These are phyloP conservation scores for Blastomussa wellsi DNA, from an alignment of 92 coral and sea anemone species.

Conservation along the genomic window DNA sequence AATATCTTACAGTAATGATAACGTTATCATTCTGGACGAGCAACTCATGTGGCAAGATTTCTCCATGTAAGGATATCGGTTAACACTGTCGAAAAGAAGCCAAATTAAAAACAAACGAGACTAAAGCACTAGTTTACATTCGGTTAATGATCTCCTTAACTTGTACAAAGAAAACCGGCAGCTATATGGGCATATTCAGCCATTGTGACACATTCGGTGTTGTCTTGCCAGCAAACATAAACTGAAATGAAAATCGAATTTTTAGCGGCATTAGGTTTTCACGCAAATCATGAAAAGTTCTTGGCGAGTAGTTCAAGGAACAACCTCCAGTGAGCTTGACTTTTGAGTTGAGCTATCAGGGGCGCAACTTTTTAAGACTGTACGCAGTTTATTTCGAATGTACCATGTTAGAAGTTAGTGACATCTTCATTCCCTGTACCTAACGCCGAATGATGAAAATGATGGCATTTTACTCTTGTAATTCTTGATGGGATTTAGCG, in stretches of 20 bases:
- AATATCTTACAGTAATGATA: neutral
- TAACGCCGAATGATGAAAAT: neutral
- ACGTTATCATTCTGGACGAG: neutral
- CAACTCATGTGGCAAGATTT: neutral
- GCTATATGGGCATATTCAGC: neutral
- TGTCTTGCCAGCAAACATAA: neutral
- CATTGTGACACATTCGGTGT: no score
- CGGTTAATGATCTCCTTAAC: slow-evolving; percentile 7
- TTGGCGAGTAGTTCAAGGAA: neutral
- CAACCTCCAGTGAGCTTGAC: neutral
- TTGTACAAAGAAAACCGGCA: slow-evolving; percentile 9
- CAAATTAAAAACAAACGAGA: slow-evolving; percentile 20
- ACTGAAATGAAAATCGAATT: neutral
- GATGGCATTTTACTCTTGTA: neutral
- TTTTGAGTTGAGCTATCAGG: neutral
- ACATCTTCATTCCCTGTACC: neutral
- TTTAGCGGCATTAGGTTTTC: neutral
- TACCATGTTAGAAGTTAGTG: neutral
- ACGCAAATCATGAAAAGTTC: neutral
- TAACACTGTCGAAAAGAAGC: neutral
- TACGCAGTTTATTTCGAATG: neutral
- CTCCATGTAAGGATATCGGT: neutral
- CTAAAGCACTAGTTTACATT: neutral
- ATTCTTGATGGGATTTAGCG: neutral
- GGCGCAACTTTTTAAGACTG: neutral